Percentiles rank a stretch among this genome's conserved stretches.
Conservation (phyloP, 2,797 vertebrate genomes). For the Neosilurus mollespiculum region DNA sequence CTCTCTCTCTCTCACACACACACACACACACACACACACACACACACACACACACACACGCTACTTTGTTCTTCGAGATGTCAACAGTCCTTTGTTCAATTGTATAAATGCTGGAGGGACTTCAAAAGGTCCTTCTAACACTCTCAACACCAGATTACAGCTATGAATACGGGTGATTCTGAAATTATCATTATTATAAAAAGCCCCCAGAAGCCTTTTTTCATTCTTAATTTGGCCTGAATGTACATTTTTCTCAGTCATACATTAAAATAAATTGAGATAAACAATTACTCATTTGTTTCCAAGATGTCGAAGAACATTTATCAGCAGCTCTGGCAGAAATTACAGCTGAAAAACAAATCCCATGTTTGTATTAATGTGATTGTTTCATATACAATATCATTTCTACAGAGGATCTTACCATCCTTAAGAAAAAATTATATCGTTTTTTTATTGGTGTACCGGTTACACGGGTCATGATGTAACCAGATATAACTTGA, state of each 20-base stretch:
- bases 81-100: conserved; percentile 65
- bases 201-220: not conserved
- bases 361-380: not conserved
- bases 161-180: not conserved
- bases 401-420: not conserved
- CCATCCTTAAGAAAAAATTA: too few species aligned
- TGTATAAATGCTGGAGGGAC: conserved; percentile 61
- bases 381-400: not conserved
- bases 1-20: not conserved
- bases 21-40: not conserved
- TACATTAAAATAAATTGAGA: not conserved
- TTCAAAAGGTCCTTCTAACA: conserved; percentile 28
- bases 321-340: not conserved
- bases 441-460: too few species aligned
- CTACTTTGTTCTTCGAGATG: conserved; percentile 45
- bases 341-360: not conserved
- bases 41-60: conserved; percentile 23
- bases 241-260: not conserved
- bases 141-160: conserved; percentile 12
- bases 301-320: not conserved
- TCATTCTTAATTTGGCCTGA: not conserved
- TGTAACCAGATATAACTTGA: too few species aligned
- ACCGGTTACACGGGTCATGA: too few species aligned
- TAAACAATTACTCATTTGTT: not conserved
- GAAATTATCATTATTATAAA: not conserved